Conservation (phyloP, 2,888 invertebrate species). For the Agrenia bidenticulata region DNA sequence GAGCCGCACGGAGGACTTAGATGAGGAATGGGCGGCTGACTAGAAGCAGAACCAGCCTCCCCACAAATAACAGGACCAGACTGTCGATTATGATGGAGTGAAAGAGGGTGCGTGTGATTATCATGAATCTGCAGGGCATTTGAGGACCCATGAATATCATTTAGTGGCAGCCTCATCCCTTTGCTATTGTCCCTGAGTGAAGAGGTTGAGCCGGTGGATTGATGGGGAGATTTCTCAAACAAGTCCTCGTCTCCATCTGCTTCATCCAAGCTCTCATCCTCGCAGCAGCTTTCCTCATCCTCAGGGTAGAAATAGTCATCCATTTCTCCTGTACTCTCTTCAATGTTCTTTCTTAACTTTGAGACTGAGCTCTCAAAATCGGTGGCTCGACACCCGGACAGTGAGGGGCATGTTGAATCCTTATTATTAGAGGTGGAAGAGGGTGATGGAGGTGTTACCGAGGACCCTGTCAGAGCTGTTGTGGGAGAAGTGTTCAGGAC, state of each 20-base stretch:
- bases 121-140: constrained; percentile 19
- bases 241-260: constrained; percentile 45
- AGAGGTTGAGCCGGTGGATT: constrained; percentile 15
- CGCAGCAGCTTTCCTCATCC: constrained; percentile 48
- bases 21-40: constrained; percentile 22
- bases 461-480: no score
- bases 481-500: background rate
- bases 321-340: constrained; percentile 22
- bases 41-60: background rate
- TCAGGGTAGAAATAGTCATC: constrained; percentile 48
- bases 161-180: constrained; percentile 12
- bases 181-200: constrained; percentile 16
- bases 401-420: background rate
- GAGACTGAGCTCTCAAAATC: constrained; percentile 9
- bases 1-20: constrained; percentile 55
- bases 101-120: constrained; percentile 13
- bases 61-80: background rate
- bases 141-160: constrained; percentile 54
- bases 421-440: background rate
- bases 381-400: background rate
- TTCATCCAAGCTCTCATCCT: constrained; percentile 29
- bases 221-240: constrained; percentile 39
- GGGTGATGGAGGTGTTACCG: background rate
- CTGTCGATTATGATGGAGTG: constrained; percentile 21
- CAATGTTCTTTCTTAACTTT: constrained; percentile 15